Evolutionary conservation across 2,113 vertebrate genomes (phyloP).

Genomic region (Chionis minor): DNA sequence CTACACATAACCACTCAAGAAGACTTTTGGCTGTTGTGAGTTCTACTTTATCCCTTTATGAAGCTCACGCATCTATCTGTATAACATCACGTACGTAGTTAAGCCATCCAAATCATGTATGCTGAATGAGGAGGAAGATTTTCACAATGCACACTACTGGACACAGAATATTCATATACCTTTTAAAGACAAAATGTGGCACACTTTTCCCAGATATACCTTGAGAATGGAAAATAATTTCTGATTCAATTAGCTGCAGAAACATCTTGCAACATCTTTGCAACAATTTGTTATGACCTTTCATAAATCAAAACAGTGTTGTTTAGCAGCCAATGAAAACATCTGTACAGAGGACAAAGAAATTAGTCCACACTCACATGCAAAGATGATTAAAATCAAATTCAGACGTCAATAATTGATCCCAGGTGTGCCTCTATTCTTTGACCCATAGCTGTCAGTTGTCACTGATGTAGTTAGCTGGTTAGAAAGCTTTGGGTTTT

Average conservation of each 20-base stretch:
- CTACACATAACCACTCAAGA: not conserved
- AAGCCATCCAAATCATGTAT: not conserved
- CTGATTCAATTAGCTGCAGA: not conserved
- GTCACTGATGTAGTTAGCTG: not conserved
- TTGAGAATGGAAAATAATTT: not conserved
- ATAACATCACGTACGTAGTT: not conserved
- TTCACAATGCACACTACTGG: not conserved
- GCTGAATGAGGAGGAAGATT: not conserved
- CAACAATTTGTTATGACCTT: not conserved
- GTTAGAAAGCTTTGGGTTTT: not conserved
- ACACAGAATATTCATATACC: not conserved
- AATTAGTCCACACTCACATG: conserved; percentile 41
- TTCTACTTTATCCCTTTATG: not conserved
- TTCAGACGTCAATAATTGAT: conserved; percentile 62
- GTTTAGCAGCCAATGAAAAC: conserved; percentile 55
- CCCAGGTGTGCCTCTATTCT: conserved; percentile 6
- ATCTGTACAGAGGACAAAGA: conserved; percentile 56
- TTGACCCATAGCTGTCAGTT: conserved; percentile 51
- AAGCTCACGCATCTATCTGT: not conserved
- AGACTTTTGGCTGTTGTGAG: accelerated
- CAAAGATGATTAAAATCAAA: conserved; percentile 64
- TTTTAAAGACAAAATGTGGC: not conserved
- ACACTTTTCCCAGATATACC: not conserved
- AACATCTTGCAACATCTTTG: not conserved
- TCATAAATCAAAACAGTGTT: conserved; percentile 1